Evolutionary conservation across 2,797 vertebrate species (phyloP).

Genomic region (Calcarius lapponicus): DNA sequence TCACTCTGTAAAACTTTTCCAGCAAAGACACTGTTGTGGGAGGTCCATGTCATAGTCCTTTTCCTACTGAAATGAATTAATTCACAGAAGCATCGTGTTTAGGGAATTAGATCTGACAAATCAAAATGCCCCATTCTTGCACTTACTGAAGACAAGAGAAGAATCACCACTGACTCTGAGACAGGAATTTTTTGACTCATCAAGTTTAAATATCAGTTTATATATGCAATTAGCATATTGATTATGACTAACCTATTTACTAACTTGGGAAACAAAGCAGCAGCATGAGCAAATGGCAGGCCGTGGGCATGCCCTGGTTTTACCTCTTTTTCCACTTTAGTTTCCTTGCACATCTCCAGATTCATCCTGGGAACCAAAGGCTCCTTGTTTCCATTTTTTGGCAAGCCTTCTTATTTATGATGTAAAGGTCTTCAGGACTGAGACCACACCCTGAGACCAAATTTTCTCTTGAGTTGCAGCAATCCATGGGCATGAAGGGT

Average conservation of each 20-base stretch:
- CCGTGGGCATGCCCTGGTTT: neutral
- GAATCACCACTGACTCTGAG: neutral
- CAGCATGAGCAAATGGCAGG: neutral
- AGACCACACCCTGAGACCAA: neutral
- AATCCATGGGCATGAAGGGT: neutral
- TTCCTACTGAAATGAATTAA: neutral
- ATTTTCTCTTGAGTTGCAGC: neutral
- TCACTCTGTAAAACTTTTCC: neutral
- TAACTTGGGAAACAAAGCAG: neutral
- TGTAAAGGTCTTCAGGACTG: neutral
- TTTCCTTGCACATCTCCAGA: neutral
- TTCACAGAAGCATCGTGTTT: neutral
- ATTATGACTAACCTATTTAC: neutral
- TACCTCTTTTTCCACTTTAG: neutral
- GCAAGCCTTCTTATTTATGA: neutral
- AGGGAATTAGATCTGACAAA: neutral
- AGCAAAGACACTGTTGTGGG: rapidly evolving
- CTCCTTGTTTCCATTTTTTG: neutral
- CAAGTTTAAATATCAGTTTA: neutral
- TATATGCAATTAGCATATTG: neutral
- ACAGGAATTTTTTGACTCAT: neutral
- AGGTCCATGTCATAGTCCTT: neutral
- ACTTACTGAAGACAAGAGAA: neutral
- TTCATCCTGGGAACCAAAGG: neutral
- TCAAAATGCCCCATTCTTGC: neutral